These are phyloP conservation scores for Crenuchus spilurus DNA, from an alignment of 2,797 vertebrate species.

Conservation along the genomic window DNA sequence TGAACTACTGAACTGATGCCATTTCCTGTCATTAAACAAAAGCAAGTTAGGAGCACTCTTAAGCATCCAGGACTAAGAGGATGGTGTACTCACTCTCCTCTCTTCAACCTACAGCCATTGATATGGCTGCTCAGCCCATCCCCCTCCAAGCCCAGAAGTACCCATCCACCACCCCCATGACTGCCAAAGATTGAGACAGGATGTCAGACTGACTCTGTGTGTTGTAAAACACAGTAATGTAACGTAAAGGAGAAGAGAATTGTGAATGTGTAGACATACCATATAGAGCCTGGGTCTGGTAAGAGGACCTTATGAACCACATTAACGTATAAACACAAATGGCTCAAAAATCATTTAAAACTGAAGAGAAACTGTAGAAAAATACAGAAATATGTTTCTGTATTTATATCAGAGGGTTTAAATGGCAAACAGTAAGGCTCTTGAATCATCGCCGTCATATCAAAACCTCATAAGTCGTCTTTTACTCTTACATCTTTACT, in stretches of 20 bases:
- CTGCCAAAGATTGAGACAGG: conserved; percentile 62
- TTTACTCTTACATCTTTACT: too few relatives aligned
- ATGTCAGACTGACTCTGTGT: conserved; percentile 62
- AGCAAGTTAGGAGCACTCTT: conserved; percentile 68
- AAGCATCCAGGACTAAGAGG: conserved; percentile 67
- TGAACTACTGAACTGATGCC: conserved; percentile 81
- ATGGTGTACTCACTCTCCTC: conserved; percentile 51
- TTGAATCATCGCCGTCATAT: not conserved
- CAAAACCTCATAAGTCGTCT: not conserved
- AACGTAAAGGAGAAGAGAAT: conserved; percentile 27
- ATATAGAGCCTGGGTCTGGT: conserved; percentile 43
- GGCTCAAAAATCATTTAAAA: not conserved
- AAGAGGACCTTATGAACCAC: conserved; percentile 45
- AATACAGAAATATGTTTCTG: conserved; percentile 40
- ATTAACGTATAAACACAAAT: conserved; percentile 39
- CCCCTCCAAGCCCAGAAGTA: conserved; percentile 15
- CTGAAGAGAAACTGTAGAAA: not conserved
- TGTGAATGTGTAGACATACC: conserved; percentile 20
- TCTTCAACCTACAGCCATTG: conserved; percentile 51
- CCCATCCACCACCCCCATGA: conserved; percentile 32
- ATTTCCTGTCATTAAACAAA: conserved; percentile 70
- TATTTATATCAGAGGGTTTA: conserved; percentile 67
- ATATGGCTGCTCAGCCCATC: conserved; percentile 52
- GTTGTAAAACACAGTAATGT: conserved; percentile 61
- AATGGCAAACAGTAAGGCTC: conserved; percentile 64